phyloP scores from a whole-genome alignment of 2,113 vertebrate species.

The Oreotrochilus melanogaster region DNA sequence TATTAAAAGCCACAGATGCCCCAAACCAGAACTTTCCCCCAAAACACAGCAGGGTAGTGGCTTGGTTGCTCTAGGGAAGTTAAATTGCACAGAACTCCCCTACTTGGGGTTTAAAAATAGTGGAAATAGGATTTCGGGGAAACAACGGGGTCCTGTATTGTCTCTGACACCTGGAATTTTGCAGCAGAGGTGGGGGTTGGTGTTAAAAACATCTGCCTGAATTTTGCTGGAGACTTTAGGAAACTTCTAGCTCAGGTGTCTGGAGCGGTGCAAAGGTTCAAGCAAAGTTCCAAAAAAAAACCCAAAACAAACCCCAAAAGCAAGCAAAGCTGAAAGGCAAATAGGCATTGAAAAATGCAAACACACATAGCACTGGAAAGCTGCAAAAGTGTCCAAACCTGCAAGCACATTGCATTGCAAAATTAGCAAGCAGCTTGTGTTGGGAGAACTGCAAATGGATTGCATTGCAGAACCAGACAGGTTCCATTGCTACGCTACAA shows the following conservation, averaged over 20 bases:
- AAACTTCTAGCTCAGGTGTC: not conserved
- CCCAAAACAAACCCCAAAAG: no score
- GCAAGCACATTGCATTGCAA: rapidly evolving
- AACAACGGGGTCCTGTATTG: rapidly evolving
- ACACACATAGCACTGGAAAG: not conserved
- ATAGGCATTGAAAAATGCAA: no score
- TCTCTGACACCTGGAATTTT: not conserved
- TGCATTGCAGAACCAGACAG: not conserved
- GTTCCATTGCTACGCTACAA: not conserved
- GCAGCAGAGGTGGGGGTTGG: not conserved
- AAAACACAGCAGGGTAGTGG: not conserved
- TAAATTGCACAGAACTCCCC: rapidly evolving
- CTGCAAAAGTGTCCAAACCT: not conserved
- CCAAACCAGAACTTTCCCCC: not conserved
- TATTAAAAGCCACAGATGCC: not conserved
- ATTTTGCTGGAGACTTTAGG: not conserved
- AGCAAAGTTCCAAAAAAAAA: no score
- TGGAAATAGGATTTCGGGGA: not conserved
- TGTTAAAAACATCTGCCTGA: not conserved
- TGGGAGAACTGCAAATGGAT: rapidly evolving
- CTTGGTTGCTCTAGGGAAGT: not conserved
- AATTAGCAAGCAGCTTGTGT: rapidly evolving
- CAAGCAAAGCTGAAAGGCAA: not conserved
- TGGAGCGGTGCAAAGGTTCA: not conserved
- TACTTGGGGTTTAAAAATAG: not conserved